Conservation (phyloP, 2,888 invertebrate genomes). For the Ceriagrion tenellum region DNA sequence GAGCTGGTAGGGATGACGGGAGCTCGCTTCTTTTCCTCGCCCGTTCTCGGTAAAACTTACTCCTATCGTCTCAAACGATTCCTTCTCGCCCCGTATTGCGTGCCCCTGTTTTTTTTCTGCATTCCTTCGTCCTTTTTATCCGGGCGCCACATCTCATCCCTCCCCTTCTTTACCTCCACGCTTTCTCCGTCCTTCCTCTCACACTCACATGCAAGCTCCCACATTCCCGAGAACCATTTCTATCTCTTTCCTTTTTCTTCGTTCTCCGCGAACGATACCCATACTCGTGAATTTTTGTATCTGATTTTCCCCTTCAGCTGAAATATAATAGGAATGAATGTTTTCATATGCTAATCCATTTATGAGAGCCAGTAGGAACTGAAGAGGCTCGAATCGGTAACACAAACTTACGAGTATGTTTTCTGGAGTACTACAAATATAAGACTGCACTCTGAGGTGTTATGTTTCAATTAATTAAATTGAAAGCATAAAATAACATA, state of each 20-base stretch:
- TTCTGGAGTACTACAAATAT: too few species aligned
- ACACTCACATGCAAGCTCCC: background rate
- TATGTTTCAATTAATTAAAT: too few species aligned
- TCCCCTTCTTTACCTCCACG: background rate
- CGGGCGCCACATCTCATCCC: background rate
- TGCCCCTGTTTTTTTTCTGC: slow-evolving; percentile 12
- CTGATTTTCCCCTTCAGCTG: background rate
- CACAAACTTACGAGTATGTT: too few species aligned
- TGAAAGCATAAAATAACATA: too few species aligned
- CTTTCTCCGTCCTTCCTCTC: background rate
- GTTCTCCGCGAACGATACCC: background rate
- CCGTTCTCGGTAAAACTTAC: background rate
- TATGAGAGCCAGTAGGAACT: too few species aligned
- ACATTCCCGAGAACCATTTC: background rate
- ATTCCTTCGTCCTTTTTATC: background rate
- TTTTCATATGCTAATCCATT: too few species aligned
- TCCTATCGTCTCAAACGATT: background rate
- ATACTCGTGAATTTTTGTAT: background rate
- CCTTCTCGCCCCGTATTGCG: background rate
- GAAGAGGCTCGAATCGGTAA: too few species aligned
- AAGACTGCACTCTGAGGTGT: too few species aligned
- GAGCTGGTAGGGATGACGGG: background rate
- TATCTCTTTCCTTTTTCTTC: background rate
- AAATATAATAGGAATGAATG: too few species aligned
- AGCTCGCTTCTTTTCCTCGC: background rate